A percentile compares a stretch with the other conserved stretches of the same genome.
phyloP scores from a whole-genome alignment of 2,888 invertebrate genomes.

The Sisyra terminalis region DNA sequence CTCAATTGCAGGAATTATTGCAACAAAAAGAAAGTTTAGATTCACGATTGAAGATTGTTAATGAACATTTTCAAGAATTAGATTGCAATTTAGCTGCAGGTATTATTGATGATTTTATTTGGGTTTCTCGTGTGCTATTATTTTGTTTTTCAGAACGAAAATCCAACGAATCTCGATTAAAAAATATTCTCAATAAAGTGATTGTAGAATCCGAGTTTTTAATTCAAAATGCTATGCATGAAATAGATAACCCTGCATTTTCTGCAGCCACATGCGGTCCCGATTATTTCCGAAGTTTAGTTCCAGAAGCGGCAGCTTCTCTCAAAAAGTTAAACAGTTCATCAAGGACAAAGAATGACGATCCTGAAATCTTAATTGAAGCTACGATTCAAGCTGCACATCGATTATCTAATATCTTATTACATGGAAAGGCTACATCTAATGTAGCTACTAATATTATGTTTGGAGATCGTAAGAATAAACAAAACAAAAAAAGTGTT shows the following conservation, averaged over 20 bases:
- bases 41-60: conserved; percentile 35
- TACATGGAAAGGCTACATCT: conserved; percentile 61
- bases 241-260: conserved; percentile 50
- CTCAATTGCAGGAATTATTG: conserved; percentile 44
- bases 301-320: conserved; percentile 26
- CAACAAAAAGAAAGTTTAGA: conserved; percentile 51
- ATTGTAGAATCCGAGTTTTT: conserved; percentile 22
- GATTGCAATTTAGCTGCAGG: conserved; percentile 26
- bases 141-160: conserved; percentile 16
- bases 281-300: conserved; percentile 35
- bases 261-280: conserved; percentile 46
- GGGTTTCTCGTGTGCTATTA: too few species aligned
- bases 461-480: conserved; percentile 41
- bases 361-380: conserved; percentile 23
- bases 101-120: conserved; percentile 14
- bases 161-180: conserved; percentile 17
- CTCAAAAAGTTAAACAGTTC: conserved; percentile 21
- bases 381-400: conserved; percentile 36
- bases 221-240: conserved; percentile 26
- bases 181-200: conserved; percentile 19
- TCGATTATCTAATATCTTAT: conserved; percentile 39
- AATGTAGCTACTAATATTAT: conserved; percentile 55
- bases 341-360: conserved; percentile 21
- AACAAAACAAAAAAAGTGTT: neutral
- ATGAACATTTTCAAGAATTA: conserved; percentile 29